phyloP scores from a whole-genome alignment of 2,113 vertebrate species.

The Setophaga coronata region DNA sequence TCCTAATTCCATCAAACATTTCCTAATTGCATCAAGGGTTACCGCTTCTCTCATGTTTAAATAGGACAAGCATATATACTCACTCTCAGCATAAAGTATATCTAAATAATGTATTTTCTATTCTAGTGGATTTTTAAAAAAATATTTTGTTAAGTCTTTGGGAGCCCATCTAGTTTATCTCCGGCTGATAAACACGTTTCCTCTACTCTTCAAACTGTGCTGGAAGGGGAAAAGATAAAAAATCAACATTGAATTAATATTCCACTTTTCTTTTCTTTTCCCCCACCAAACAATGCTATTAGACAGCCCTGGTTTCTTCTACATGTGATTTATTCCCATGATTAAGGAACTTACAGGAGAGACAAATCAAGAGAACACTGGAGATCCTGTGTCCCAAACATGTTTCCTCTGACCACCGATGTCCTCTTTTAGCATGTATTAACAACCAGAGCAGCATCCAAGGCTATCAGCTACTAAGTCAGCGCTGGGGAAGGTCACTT shows the following conservation, averaged over 20 bases:
- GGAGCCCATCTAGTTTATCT: slow-evolving; percentile 79
- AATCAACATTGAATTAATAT: slow-evolving; percentile 62
- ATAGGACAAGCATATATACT: slow-evolving; percentile 82
- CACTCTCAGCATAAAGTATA: slow-evolving; percentile 82
- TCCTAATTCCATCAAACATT: slow-evolving; percentile 57
- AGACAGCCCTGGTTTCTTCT: slow-evolving; percentile 47
- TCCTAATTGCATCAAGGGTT: slow-evolving; percentile 75
- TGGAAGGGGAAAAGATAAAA: slow-evolving; percentile 69
- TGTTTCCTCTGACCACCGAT: slow-evolving; percentile 46
- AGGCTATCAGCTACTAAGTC: slow-evolving; percentile 71
- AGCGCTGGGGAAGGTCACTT: slow-evolving; percentile 81
- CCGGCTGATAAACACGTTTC: slow-evolving; percentile 72
- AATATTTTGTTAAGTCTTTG: slow-evolving; percentile 83
- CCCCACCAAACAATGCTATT: slow-evolving; percentile 51
- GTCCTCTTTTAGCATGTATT: slow-evolving; percentile 34
- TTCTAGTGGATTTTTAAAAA: slow-evolving; percentile 81
- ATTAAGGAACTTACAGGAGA: slow-evolving; percentile 53
- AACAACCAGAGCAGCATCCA: slow-evolving; percentile 69
- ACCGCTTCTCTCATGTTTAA: slow-evolving; percentile 77
- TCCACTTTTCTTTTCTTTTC: slow-evolving; percentile 65
- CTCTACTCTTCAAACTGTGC: slow-evolving; percentile 67
- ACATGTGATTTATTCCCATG: slow-evolving; percentile 28
- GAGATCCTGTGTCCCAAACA: slow-evolving; percentile 42
- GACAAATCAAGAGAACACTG: slow-evolving; percentile 66
- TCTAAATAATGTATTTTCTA: slow-evolving; percentile 84